Percentiles rank a stretch among this genome's conserved stretches.
These are phyloP conservation scores for Elaphurus davidianus DNA, from an alignment of 2,113 vertebrate species.

Conservation along the genomic window DNA sequence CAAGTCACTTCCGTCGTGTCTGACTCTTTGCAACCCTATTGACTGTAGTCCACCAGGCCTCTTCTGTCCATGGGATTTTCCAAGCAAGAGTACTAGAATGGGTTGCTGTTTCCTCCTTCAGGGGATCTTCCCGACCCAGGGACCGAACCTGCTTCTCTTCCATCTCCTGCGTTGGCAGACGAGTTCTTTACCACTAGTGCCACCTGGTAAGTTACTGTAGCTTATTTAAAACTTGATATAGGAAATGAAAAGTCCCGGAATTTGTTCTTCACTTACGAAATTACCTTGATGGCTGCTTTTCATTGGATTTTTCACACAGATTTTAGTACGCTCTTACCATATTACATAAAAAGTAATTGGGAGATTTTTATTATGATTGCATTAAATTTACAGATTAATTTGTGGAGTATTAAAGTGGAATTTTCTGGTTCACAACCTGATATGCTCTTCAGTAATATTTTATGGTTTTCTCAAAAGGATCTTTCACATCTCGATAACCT, in stretches of 20 bases:
- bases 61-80: background rate
- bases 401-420: background rate
- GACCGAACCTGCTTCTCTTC: background rate
- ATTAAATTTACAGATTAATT: background rate
- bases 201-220: background rate
- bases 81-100: background rate
- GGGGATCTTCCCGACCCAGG: background rate
- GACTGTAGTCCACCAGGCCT: background rate
- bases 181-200: background rate
- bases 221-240: background rate
- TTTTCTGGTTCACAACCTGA: background rate
- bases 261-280: conserved; percentile 3
- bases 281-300: background rate
- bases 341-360: background rate
- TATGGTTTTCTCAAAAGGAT: background rate
- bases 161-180: rapidly evolving
- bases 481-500: background rate
- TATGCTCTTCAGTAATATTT: background rate
- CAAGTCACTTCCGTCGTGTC: background rate
- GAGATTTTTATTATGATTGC: background rate
- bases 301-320: background rate
- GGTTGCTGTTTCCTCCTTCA: background rate
- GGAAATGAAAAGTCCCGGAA: background rate
- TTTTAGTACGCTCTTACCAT: background rate
- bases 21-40: background rate